Percentiles rank a stretch among this genome's conserved stretches.
Evolutionary conservation across 2,797 vertebrate species (phyloP).

Genomic region (Ptychobarbus kaznakovi): DNA sequence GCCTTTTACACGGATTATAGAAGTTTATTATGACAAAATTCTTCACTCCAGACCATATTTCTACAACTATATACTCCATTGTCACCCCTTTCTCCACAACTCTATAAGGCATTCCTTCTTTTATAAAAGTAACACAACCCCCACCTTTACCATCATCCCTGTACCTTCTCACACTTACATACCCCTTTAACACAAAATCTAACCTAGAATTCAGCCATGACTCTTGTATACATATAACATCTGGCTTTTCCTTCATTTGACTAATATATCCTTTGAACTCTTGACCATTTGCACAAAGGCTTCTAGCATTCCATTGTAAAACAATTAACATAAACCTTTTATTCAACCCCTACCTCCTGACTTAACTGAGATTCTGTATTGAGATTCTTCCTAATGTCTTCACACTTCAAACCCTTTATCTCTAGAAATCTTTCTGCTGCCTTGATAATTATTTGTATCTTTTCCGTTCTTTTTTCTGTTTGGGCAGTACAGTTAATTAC

Average conservation of each 20-base stretch:
- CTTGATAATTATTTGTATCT: not conserved
- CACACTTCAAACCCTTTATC: not conserved
- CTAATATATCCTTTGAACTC: not conserved
- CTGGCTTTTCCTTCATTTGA: not conserved
- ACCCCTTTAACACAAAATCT: not conserved
- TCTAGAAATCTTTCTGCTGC: not conserved
- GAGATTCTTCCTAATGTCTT: not conserved
- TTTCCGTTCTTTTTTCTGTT: no score
- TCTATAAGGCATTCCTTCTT: not conserved
- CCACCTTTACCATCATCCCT: not conserved
- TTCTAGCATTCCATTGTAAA: constrained; percentile 27
- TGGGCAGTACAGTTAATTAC: not conserved
- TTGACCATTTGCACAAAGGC: constrained; percentile 20
- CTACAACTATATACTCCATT: no score
- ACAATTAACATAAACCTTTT: not conserved
- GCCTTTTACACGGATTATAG: not conserved
- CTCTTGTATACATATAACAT: not conserved
- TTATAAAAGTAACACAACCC: not conserved
- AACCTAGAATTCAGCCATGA: not conserved
- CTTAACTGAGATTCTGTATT: not conserved
- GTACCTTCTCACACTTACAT: not conserved
- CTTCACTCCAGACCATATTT: not conserved
- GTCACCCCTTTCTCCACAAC: no score
- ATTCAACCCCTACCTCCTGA: not conserved
- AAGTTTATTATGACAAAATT: not conserved